A percentile compares a stretch with the other conserved stretches of the same genome.
These are phyloP conservation scores for Nomada flava DNA, from an alignment of 2,888 invertebrate genomes.

Conservation along the genomic window DNA sequence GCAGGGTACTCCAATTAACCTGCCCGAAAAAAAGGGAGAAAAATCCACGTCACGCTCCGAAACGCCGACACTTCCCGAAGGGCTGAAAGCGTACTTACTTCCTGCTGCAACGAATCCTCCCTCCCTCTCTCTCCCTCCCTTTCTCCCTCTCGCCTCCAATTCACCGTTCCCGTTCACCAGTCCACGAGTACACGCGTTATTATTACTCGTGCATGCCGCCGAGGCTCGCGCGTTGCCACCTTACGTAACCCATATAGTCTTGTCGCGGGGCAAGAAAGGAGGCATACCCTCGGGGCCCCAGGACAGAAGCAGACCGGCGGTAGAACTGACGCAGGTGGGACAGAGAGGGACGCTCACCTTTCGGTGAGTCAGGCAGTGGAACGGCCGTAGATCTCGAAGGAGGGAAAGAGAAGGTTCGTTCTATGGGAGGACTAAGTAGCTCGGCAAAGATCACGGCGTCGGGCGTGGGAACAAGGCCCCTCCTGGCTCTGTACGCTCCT, in stretches of 20 bases:
- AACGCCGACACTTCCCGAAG: slow-evolving; percentile 14
- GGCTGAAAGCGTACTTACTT: slow-evolving; percentile 26
- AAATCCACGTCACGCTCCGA: neutral
- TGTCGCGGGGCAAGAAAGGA: slow-evolving; percentile 53
- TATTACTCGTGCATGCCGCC: slow-evolving; percentile 67
- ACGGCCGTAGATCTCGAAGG: slow-evolving; percentile 56
- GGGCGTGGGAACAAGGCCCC: slow-evolving; percentile 82
- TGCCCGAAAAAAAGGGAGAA: too few relatives aligned
- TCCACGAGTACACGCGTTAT: slow-evolving; percentile 55
- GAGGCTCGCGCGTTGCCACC: slow-evolving; percentile 67
- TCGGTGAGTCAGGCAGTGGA: slow-evolving; percentile 49
- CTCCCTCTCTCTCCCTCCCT: neutral
- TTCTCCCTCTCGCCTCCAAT: neutral
- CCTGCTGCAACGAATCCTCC: slow-evolving; percentile 16
- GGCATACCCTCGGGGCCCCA: slow-evolving; percentile 38
- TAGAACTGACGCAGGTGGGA: slow-evolving; percentile 19
- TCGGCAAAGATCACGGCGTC: slow-evolving; percentile 82
- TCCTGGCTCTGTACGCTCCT: slow-evolving; percentile 59
- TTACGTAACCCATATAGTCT: slow-evolving; percentile 68
- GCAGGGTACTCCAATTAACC: too few relatives aligned
- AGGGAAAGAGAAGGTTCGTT: slow-evolving; percentile 57
- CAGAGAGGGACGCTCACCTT: slow-evolving; percentile 42
- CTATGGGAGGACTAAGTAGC: slow-evolving; percentile 74
- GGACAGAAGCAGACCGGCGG: slow-evolving; percentile 18
- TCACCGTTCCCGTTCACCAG: slow-evolving; percentile 35